phyloP scores from a whole-genome alignment of 2,113 vertebrate genomes.

The Ptilorrhoa leucosticta region DNA sequence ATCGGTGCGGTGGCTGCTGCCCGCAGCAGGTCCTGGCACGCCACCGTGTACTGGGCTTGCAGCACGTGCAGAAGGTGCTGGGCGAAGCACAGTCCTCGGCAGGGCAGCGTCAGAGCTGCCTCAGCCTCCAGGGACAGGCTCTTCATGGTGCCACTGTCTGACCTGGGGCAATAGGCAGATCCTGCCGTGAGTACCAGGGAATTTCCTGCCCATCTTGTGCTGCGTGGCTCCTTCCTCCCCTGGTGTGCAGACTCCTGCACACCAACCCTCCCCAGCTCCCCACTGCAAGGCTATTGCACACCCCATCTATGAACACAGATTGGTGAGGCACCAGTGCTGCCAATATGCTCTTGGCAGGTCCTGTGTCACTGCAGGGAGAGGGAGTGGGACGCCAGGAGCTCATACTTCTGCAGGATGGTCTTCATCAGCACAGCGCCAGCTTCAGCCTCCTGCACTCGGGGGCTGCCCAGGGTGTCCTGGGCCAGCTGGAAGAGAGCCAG shows the following conservation, averaged over 20 bases:
- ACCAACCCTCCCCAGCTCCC: not conserved
- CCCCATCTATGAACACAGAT: not conserved
- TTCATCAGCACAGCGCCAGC: slow-evolving; percentile 81
- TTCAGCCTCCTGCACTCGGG: slow-evolving; percentile 84
- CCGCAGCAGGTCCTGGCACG: slow-evolving; percentile 74
- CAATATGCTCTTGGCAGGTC: accelerated
- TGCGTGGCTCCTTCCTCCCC: accelerated
- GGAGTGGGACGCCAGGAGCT: not conserved
- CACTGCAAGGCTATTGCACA: not conserved
- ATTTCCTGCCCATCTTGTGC: not conserved
- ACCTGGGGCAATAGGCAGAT: slow-evolving; percentile 41
- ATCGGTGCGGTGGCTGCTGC: slow-evolving; percentile 77
- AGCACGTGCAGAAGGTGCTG: slow-evolving; percentile 72
- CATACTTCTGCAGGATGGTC: slow-evolving; percentile 82
- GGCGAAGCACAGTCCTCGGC: slow-evolving; percentile 44
- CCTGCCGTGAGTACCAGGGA: not conserved
- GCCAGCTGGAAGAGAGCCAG: slow-evolving; percentile 66
- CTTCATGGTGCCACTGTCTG: slow-evolving; percentile 26
- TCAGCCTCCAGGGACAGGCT: not conserved
- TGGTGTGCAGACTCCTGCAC: accelerated
- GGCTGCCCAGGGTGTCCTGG: slow-evolving; percentile 73
- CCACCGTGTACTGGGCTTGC: slow-evolving; percentile 73
- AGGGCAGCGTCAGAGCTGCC: not conserved
- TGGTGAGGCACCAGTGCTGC: not conserved
- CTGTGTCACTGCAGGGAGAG: not conserved